These are phyloP conservation scores for Hyalella azteca DNA, from an alignment of 2,888 invertebrate species.

Conservation along the genomic window DNA sequence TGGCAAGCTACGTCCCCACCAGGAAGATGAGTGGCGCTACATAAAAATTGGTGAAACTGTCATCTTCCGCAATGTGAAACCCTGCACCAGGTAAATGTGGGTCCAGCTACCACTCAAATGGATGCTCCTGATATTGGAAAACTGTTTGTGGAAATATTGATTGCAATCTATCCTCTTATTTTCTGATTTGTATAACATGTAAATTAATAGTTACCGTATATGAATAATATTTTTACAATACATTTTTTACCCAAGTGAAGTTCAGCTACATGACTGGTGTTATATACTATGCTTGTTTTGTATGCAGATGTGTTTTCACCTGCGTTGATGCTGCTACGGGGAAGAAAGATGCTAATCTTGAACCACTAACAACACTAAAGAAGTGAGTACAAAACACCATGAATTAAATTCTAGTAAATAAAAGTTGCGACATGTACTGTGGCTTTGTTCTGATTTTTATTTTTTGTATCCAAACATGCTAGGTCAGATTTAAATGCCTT, in stretches of 20 bases:
- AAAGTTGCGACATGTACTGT: no score
- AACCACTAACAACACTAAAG: slow-evolving; percentile 73
- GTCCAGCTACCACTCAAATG: neutral
- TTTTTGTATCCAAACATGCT: no score
- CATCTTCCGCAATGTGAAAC: slow-evolving; percentile 71
- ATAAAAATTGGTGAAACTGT: slow-evolving; percentile 71
- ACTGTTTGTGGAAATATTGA: no score
- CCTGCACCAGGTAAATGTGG: slow-evolving; percentile 69
- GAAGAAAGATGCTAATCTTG: slow-evolving; percentile 68
- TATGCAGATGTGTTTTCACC: slow-evolving; percentile 75
- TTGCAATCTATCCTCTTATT: no score
- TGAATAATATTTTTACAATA: no score
- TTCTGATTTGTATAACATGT: no score
- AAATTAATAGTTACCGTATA: no score
- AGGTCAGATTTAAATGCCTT: no score
- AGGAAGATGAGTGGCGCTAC: slow-evolving; percentile 76
- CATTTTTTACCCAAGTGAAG: no score
- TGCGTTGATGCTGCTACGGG: slow-evolving; percentile 75
- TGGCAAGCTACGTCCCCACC: slow-evolving; percentile 64
- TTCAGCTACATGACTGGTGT: no score
- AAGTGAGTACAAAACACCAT: slow-evolving; percentile 64
- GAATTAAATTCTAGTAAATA: neutral
- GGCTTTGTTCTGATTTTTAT: no score
- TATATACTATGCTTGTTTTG: no score
- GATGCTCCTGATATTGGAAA: neutral